These are phyloP conservation scores for Heterocephalus glaber DNA, from an alignment of 2,113 vertebrate genomes.

Conservation along the genomic window DNA sequence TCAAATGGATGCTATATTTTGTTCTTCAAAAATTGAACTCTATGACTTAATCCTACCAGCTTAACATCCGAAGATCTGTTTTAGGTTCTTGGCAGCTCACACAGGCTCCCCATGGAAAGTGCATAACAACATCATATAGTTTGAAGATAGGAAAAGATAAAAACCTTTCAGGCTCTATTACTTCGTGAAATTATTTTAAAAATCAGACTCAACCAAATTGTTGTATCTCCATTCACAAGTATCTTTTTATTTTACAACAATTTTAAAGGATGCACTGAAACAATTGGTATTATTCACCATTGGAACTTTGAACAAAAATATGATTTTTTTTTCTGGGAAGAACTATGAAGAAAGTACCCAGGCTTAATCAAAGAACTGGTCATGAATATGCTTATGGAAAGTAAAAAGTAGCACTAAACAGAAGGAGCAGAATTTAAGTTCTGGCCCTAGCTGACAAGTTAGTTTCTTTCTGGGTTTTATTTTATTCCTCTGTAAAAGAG, in stretches of 20 bases:
- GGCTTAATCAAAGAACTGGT: neutral
- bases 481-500: slow-evolving; percentile 18
- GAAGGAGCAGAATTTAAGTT: neutral
- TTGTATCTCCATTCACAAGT: slow-evolving; percentile 78
- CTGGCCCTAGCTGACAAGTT: neutral
- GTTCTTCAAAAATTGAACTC: slow-evolving; percentile 75
- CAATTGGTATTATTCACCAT: slow-evolving; percentile 72
- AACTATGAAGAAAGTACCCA: slow-evolving; percentile 56
- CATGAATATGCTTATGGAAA: neutral
- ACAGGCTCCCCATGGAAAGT: slow-evolving; percentile 78
- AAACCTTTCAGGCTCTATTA: slow-evolving; percentile 80
- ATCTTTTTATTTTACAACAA: slow-evolving; percentile 75
- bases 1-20: slow-evolving; percentile 74
- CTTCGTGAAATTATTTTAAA: slow-evolving; percentile 80
- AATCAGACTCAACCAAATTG: slow-evolving; percentile 74
- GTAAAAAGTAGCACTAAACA: neutral
- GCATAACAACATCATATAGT: slow-evolving; percentile 78
- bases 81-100: slow-evolving; percentile 80
- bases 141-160: slow-evolving; percentile 53
- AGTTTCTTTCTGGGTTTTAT: slow-evolving; percentile 15
- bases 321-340: slow-evolving; percentile 43
- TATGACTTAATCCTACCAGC: slow-evolving; percentile 84
- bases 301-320: slow-evolving; percentile 75
- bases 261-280: slow-evolving; percentile 77
- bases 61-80: slow-evolving; percentile 82